phyloP scores from a whole-genome alignment of 1,140 invertebrate genomes.

The Trypoxylus dichotomus region DNA sequence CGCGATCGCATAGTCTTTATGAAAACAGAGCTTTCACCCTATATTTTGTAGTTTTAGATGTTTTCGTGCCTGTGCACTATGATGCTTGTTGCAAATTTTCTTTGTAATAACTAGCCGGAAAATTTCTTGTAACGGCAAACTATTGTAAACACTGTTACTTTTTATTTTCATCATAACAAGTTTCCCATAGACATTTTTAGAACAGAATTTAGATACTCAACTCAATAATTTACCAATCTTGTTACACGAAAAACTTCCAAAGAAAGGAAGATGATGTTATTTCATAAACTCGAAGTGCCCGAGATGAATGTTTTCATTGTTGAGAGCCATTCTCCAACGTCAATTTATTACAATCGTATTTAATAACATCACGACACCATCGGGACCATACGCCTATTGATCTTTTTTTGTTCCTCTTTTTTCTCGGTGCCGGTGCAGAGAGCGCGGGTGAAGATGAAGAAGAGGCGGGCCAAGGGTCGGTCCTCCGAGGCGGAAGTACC shows the following conservation, averaged over 20 bases:
- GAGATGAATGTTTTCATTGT: not conserved
- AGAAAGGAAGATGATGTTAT: not conserved
- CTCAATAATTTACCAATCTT: not conserved
- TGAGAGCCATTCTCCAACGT: not conserved
- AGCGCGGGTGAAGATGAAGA: constrained; percentile 55
- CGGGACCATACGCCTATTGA: not conserved
- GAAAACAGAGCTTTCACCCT: too few species aligned
- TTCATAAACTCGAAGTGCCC: not conserved
- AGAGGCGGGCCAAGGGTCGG: constrained; percentile 47
- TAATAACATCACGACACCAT: not conserved
- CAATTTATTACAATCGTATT: not conserved
- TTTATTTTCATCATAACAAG: too few species aligned
- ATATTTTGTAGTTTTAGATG: too few species aligned
- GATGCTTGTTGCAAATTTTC: too few species aligned
- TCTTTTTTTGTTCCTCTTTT: constrained; percentile 24
- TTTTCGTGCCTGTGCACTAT: too few species aligned
- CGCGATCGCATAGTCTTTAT: too few species aligned
- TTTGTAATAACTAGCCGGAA: too few species aligned
- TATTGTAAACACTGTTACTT: too few species aligned
- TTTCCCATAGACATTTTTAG: too few species aligned
- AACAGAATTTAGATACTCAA: not conserved
- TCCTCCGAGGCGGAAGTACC: constrained; percentile 35
- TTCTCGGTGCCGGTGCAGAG: constrained; percentile 44
- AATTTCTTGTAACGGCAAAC: too few species aligned
- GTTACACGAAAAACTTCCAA: not conserved